These are phyloP conservation scores for Microctenopoma steveboyesi DNA, from an alignment of 2,797 vertebrate species.

Conservation along the genomic window DNA sequence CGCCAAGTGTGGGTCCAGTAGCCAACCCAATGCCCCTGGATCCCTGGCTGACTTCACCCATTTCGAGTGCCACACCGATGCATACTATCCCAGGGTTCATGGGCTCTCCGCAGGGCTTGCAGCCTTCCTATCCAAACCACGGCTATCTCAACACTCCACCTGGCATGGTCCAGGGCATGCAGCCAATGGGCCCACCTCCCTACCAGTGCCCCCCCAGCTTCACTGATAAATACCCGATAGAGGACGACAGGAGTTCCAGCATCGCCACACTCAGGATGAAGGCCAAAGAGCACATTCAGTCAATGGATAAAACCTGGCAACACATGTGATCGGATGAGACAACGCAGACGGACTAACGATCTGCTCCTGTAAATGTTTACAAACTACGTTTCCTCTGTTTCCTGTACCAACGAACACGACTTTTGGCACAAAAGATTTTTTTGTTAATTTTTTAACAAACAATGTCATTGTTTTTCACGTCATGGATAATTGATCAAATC, in stretches of 20 bases:
- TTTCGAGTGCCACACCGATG: conserved; percentile 86
- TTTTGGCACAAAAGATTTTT: conserved; percentile 41
- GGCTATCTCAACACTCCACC: conserved; percentile 86
- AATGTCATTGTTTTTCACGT: conserved; percentile 18
- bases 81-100: conserved; percentile 90
- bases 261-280: conserved; percentile 92
- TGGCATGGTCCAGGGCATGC: conserved; percentile 88
- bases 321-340: conserved; percentile 83
- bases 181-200: conserved; percentile 86
- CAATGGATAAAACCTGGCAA: conserved; percentile 95
- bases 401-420: conserved; percentile 20
- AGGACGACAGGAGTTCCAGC: conserved; percentile 92
- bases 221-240: conserved; percentile 90
- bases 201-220: conserved; percentile 89
- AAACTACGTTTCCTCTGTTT: conserved; percentile 51
- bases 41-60: conserved; percentile 91
- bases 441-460: conserved; percentile 20
- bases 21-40: conserved; percentile 88
- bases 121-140: conserved; percentile 84
- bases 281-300: conserved; percentile 95
- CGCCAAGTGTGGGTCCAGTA: conserved; percentile 83
- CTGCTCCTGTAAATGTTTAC: conserved; percentile 67
- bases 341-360: conserved; percentile 29
- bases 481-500: conserved; percentile 2
- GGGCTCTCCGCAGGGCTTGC: conserved; percentile 88